Evolutionary conservation across 2,888 invertebrate species (phyloP), one percentile per base, ranked within the genome.

Genomic region (Cephus spinipes): DNA sequence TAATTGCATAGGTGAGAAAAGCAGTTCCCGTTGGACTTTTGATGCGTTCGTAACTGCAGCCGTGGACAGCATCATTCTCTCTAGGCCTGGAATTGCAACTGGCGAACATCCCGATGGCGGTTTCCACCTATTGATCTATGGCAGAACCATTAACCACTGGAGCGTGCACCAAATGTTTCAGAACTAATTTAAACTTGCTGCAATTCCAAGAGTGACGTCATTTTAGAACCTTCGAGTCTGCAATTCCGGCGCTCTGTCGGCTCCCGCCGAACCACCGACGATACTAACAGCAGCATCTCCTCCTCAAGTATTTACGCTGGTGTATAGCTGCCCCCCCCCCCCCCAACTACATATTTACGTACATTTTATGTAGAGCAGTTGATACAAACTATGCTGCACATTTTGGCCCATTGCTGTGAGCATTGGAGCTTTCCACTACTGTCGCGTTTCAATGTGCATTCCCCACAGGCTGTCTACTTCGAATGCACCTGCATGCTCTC

Each of bases 151-250:
- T 85, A 85, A 84, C 83, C 75, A 77, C 75, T 81, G 82, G 79
- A 82, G 85, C 85, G 86, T 85, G 87, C 83, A 82, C 84, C 88
- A 87, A 89, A 88, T 87, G 89, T 89, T 90, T 87, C 85, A 87
- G 84, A 90, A 90, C 89, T 89, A 89, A 90, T 90, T 89, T 89
- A 88, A 89, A 90, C 87, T 89, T 88, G 85, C 80, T 83, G 81
- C 82, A 83, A 81, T 82, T 82, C 81, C 79, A 76, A 23, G 79
- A 82, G 81, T 83, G 84, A 83, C 83, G 82, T 84, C 83, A 79
- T 85, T 85, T 87, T 84, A 82, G 83, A 83, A 83, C 81, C 78
- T 82, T 79, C 75, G 77, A 77, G 30, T 55, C 23, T 9, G 55
- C 55, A 55, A 55, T 55, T 55, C 9, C 23, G 55, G 55, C 6